These are phyloP conservation scores for Lophura nycthemera DNA, from an alignment of 2,113 vertebrate genomes.

Conservation along the genomic window DNA sequence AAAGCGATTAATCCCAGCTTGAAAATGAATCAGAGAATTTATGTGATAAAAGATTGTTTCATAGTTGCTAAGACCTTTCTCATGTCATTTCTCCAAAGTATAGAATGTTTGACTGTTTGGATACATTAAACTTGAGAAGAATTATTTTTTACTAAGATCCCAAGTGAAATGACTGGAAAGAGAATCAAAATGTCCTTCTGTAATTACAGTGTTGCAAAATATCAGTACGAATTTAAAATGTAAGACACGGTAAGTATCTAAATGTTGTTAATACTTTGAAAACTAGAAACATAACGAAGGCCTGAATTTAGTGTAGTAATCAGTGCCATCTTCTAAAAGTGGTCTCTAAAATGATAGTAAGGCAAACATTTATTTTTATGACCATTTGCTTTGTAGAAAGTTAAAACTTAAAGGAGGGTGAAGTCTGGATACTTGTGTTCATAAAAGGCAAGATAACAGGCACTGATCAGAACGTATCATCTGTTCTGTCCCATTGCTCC, in stretches of 20 bases:
- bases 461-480: background rate
- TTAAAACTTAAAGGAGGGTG: background rate
- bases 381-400: background rate
- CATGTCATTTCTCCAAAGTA: background rate
- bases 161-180: background rate
- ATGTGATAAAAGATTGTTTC: background rate
- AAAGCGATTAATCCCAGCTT: background rate
- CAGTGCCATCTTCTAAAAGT: background rate
- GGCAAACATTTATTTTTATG: background rate
- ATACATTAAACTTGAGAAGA: background rate
- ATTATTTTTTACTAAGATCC: background rate
- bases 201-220: background rate
- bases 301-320: background rate
- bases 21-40: background rate
- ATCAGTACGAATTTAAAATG: background rate
- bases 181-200: background rate
- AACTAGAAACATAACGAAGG: background rate
- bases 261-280: background rate
- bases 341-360: background rate
- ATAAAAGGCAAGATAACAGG: background rate
- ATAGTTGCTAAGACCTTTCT: background rate
- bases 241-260: background rate
- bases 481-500: background rate
- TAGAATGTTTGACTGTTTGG: background rate
- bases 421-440: background rate